phyloP scores from a whole-genome alignment of 37 sponge, comb jelly and placozoan genomes.

The Aplysina aerophoba region DNA sequence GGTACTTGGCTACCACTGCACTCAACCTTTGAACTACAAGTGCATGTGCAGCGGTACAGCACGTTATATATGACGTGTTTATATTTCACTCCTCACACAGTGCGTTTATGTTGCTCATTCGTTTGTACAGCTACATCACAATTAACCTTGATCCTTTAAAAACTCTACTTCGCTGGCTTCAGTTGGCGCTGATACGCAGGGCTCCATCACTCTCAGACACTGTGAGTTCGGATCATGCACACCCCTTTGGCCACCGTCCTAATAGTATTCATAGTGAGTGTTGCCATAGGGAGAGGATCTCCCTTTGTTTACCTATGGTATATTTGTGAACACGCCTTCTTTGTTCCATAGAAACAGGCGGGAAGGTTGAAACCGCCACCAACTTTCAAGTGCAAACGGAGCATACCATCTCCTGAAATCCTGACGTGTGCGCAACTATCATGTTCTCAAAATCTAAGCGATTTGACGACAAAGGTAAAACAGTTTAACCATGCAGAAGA shows the following conservation, averaged over 20 bases:
- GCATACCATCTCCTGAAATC: too few relatives aligned
- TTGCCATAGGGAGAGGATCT: too few relatives aligned
- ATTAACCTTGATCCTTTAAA: constrained; percentile 49
- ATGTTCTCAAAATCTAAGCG: constrained; percentile 11
- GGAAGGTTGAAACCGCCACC: not conserved
- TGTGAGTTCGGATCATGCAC: not conserved
- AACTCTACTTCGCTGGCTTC: constrained; percentile 37
- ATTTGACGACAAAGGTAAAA: constrained; percentile 11
- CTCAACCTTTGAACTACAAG: constrained; percentile 70
- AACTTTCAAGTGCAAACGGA: too few relatives aligned
- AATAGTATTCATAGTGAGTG: too few relatives aligned
- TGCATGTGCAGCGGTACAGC: too few relatives aligned
- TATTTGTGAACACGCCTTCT: not conserved
- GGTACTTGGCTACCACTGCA: constrained; percentile 61
- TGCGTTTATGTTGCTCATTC: not conserved
- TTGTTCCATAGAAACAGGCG: not conserved
- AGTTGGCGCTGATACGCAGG: not conserved
- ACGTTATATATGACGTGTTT: too few relatives aligned
- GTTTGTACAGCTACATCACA: too few relatives aligned
- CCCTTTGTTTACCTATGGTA: not conserved
- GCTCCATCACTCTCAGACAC: not conserved
- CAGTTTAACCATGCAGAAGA: not conserved
- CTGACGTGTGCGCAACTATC: too few relatives aligned
- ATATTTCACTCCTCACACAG: too few relatives aligned
- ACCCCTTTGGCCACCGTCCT: too few relatives aligned